phyloP scores from a whole-genome alignment of 2,797 vertebrate species.

The Alfaro cultratus region DNA sequence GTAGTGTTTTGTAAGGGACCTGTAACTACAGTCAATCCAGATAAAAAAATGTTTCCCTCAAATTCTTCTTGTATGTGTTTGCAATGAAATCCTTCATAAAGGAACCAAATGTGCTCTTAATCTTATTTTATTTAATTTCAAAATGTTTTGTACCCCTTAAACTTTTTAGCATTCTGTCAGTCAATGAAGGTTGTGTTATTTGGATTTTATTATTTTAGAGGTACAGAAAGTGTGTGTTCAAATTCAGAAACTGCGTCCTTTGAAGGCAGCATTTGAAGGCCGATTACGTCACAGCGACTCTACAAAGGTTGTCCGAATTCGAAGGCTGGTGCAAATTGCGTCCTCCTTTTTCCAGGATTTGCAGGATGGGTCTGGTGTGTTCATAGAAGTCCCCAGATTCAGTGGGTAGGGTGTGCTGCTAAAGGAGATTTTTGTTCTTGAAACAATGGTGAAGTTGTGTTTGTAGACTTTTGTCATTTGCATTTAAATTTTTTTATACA shows the following conservation, averaged over 20 bases:
- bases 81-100: not conserved
- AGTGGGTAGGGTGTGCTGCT: too few species aligned
- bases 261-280: not conserved
- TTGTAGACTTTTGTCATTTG: too few species aligned
- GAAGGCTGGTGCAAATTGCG: not conserved
- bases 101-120: not conserved
- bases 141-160: not conserved
- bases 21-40: not conserved
- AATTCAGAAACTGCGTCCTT: not conserved
- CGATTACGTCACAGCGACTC: not conserved
- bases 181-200: not conserved
- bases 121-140: conserved; percentile 16
- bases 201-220: not conserved
- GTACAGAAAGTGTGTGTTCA: not conserved
- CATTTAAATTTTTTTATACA: too few species aligned
- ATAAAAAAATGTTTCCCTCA: not conserved
- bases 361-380: not conserved
- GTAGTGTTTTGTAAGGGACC: not conserved
- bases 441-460: too few species aligned
- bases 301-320: not conserved
- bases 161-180: not conserved
- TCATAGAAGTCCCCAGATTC: not conserved
- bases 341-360: not conserved
- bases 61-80: not conserved
- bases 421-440: too few species aligned